Evolutionary conservation across 2,797 vertebrate genomes (phyloP), one percentile per base, ranked within the genome.

Genomic region (Platyrinchus mystaceus): DNA sequence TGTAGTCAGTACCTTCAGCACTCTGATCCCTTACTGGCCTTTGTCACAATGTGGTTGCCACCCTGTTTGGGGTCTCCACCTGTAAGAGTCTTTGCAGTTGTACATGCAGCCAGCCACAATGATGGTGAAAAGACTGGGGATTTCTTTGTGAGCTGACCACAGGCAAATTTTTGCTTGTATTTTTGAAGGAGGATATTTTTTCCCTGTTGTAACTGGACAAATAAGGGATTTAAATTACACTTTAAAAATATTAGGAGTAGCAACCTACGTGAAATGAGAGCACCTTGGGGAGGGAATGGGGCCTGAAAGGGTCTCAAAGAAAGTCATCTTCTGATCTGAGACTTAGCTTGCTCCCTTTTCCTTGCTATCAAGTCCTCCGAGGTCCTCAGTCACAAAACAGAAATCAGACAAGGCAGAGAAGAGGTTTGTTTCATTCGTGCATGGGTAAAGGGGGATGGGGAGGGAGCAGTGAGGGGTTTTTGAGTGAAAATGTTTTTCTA

Each of bases 231-330:
- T 86, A 66, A 83, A 53, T 75, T 89, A 46, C 22, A 59, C n/a
- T 74, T 49, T 27, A 83, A 30, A 92, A 87, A 69, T 66, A 63
- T 24, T 56, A 69, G 19, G 36, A 73, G 28, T 55, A 91, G 69
- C 59, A 86, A 20, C 12, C 37, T 59, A n/a, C 12, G 55, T 79
- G 47, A 90, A 84, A 60, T 4, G 3, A 62, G n/a, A 84, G 19
- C 10, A 21, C 9, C 36, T 86, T 69, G 2, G 0, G 17, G 56
- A 78, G 6, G 6, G 26, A 85, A 23, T 1, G 0, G 47, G 11
- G 1, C 41, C 52, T 67, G 58, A 32, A 81, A 79, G 30, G 36
- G 27, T 88, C 84, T 88, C 6, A 4, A 53, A 90, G 46, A 60
- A 60, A 74, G 49, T 59, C 5, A 23, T 37, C 67, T 58, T 32